Percentiles rank a stretch among this genome's conserved stretches.
phyloP scores from a whole-genome alignment of 1,140 invertebrate species.

The Tetramorium parvispinum region DNA sequence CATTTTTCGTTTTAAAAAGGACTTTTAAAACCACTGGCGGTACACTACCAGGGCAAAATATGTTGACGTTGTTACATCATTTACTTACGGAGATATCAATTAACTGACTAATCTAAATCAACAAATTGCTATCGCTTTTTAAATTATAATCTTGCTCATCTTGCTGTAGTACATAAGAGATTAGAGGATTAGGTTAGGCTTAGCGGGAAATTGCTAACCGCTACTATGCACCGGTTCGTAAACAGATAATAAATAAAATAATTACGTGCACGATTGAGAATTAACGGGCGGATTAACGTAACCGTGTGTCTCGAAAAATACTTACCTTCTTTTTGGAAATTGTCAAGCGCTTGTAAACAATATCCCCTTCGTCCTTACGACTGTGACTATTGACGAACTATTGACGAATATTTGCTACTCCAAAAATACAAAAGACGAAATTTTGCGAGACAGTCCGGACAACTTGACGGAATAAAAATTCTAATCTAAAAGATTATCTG shows the following conservation, averaged over 20 bases:
- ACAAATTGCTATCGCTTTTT: neutral
- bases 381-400: neutral
- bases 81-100: neutral
- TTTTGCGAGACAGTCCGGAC: neutral
- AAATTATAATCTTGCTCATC: constrained; percentile 13
- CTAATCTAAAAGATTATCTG: neutral
- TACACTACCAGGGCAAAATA: neutral
- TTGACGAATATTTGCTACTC: neutral
- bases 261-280: neutral
- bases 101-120: neutral
- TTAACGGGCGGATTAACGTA: neutral
- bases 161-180: neutral
- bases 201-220: neutral
- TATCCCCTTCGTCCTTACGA: neutral
- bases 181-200: neutral
- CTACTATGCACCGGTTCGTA: neutral
- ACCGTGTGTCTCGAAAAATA: neutral
- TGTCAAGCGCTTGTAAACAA: neutral
- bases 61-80: neutral
- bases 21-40: neutral
- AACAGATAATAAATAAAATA: neutral
- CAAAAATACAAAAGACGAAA: neutral
- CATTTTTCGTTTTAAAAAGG: neutral
- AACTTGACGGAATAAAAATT: constrained; percentile 1
- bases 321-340: neutral